Percentiles rank a stretch among this genome's conserved stretches.
These are phyloP conservation scores for Gryon sp. DNA, from an alignment of 1,140 invertebrate species.

Conservation along the genomic window DNA sequence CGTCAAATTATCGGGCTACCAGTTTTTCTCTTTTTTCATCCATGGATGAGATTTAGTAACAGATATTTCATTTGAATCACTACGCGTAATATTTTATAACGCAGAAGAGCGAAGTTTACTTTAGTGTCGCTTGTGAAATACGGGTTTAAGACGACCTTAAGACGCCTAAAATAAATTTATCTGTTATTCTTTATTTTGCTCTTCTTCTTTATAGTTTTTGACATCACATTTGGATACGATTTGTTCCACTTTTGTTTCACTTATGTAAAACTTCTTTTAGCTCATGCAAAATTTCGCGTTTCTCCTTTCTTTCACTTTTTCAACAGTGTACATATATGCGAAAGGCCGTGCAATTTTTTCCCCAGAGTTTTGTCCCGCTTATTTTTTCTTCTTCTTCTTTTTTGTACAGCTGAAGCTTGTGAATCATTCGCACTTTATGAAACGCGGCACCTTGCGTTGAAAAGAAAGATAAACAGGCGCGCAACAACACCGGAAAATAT, in stretches of 20 bases:
- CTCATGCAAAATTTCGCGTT: neutral
- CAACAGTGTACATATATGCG: constrained; percentile 5
- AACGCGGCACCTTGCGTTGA: constrained; percentile 52
- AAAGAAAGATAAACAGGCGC: constrained; percentile 56
- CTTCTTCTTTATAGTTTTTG: too few species aligned
- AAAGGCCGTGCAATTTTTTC: constrained; percentile 4
- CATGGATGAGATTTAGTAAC: constrained; percentile 26
- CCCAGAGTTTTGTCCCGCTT: neutral
- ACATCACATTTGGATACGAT: neutral
- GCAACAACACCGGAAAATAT: constrained; percentile 39
- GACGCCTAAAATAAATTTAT: too few species aligned
- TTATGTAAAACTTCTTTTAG: constrained; percentile 3
- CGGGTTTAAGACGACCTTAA: constrained; percentile 33
- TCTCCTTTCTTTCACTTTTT: constrained; percentile 18
- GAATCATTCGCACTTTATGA: constrained; percentile 60
- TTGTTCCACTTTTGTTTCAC: constrained; percentile 13
- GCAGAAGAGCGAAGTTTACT: constrained; percentile 8
- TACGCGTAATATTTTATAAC: constrained; percentile 40
- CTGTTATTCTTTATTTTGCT: constrained; percentile 11
- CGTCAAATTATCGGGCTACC: constrained; percentile 19
- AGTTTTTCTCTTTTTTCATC: constrained; percentile 35
- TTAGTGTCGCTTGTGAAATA: constrained; percentile 40
- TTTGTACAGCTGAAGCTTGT: constrained; percentile 14
- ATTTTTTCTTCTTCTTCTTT: constrained; percentile 2
- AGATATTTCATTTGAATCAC: constrained; percentile 44